phyloP scores from a whole-genome alignment of 2,888 invertebrate species.

The Cancer borealis region DNA sequence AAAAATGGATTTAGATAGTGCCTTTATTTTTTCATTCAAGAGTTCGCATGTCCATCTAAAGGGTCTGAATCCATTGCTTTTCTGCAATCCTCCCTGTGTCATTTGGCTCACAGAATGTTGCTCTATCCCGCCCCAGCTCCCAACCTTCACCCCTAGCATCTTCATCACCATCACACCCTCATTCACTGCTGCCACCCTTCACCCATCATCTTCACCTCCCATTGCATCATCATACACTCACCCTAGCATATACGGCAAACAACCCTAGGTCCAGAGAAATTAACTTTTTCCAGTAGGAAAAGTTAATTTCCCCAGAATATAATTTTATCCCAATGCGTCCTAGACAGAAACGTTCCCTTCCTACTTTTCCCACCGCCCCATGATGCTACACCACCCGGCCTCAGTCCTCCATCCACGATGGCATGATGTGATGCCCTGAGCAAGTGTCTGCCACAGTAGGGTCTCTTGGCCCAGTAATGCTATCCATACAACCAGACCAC shows the following conservation, averaged over 20 bases:
- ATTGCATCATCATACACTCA: slow-evolving; percentile 11
- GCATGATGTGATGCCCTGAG: not conserved
- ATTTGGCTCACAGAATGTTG: slow-evolving; percentile 48
- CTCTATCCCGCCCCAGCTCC: not conserved
- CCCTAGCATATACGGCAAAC: slow-evolving; percentile 18
- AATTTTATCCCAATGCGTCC: not conserved
- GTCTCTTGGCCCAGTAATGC: not conserved
- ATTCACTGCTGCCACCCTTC: not conserved
- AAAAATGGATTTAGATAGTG: slow-evolving; percentile 72
- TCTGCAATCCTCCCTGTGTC: slow-evolving; percentile 56
- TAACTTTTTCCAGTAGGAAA: not conserved
- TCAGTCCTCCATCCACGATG: not conserved
- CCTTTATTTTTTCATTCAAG: slow-evolving; percentile 72
- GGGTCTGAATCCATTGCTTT: slow-evolving; percentile 62
- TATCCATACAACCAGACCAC: not conserved
- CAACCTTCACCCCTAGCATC: not conserved
- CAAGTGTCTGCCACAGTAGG: not conserved
- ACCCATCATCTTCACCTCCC: not conserved
- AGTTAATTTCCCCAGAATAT: not conserved
- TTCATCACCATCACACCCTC: not conserved
- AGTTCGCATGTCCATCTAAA: slow-evolving; percentile 61
- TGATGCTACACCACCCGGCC: not conserved
- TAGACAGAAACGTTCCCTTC: slow-evolving; percentile 2
- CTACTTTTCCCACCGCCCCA: not conserved
- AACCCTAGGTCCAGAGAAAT: not conserved